These are phyloP conservation scores for Pterostichus niger DNA, from an alignment of 2,888 invertebrate genomes.

Conservation along the genomic window DNA sequence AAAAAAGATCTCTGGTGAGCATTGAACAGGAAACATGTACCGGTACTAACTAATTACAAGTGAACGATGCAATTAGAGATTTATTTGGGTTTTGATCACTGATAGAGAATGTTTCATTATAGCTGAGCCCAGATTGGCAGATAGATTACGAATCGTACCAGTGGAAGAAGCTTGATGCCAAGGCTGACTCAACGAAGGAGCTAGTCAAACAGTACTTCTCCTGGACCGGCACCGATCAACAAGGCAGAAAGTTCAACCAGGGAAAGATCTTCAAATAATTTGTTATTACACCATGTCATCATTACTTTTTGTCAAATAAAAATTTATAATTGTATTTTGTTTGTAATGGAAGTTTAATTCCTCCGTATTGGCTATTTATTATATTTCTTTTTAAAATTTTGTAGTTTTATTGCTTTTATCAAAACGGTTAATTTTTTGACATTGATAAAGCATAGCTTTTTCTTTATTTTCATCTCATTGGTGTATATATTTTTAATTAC, in stretches of 20 bases:
- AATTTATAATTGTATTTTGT: conserved; percentile 63
- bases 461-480: too few species aligned
- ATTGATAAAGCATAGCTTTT: background rate
- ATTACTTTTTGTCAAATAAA: conserved; percentile 65
- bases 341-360: conserved; percentile 53
- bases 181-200: conserved; percentile 89
- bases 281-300: conserved; percentile 32
- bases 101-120: conserved; percentile 69
- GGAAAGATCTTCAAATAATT: conserved; percentile 99
- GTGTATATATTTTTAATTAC: too few species aligned
- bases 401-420: conserved; percentile 33
- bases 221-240: conserved; percentile 92
- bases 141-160: conserved; percentile 97
- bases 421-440: conserved; percentile 21
- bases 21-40: too few species aligned
- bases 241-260: conserved; percentile 96
- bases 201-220: conserved; percentile 94
- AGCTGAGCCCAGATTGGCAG: conserved; percentile 95
- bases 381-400: conserved; percentile 15
- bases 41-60: too few species aligned
- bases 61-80: too few species aligned
- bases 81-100: background rate
- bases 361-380: conserved; percentile 56
- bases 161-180: conserved; percentile 96
- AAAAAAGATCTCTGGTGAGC: too few species aligned